phyloP scores from a whole-genome alignment of 1,140 invertebrate genomes.

The Drosophila cardini region DNA sequence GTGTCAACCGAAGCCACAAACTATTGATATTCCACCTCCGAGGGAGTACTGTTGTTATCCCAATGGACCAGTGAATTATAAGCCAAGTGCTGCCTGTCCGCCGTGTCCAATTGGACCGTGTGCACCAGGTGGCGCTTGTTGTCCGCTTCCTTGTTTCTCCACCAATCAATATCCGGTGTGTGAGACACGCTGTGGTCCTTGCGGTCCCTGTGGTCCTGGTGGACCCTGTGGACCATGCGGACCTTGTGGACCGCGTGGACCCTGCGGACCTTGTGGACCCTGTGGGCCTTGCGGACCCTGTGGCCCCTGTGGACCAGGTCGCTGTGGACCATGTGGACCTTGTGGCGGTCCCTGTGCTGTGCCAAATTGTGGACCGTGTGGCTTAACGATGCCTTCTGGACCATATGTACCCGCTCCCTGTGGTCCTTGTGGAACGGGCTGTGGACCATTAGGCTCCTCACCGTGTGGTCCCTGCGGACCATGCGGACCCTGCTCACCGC shows the following conservation, averaged over 20 bases:
- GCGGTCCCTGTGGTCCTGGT: not conserved
- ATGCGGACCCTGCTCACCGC: not conserved
- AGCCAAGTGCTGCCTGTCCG: not conserved
- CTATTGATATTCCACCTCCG: not conserved
- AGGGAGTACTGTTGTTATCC: not conserved
- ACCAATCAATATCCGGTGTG: not conserved
- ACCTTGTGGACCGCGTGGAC: not conserved
- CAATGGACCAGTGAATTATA: not conserved
- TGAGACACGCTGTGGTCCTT: not conserved
- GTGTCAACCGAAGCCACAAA: not conserved
- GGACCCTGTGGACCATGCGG: not conserved
- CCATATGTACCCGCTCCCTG: not conserved
- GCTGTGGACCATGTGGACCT: not conserved
- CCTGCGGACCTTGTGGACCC: not conserved
- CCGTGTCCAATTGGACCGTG: not conserved
- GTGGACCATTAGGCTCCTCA: not conserved
- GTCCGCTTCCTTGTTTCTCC: not conserved
- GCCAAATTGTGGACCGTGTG: constrained; percentile 2
- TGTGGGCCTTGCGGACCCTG: not conserved
- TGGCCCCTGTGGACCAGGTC: not conserved
- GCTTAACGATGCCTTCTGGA: not conserved
- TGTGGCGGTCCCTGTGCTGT: not conserved
- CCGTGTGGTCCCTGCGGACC: not conserved
- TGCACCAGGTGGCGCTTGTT: not conserved
- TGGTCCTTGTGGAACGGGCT: not conserved